Base-by-base conservation (phyloP, 2,113 vertebrate genomes). In the Coregonus clupeaformis region DNA sequence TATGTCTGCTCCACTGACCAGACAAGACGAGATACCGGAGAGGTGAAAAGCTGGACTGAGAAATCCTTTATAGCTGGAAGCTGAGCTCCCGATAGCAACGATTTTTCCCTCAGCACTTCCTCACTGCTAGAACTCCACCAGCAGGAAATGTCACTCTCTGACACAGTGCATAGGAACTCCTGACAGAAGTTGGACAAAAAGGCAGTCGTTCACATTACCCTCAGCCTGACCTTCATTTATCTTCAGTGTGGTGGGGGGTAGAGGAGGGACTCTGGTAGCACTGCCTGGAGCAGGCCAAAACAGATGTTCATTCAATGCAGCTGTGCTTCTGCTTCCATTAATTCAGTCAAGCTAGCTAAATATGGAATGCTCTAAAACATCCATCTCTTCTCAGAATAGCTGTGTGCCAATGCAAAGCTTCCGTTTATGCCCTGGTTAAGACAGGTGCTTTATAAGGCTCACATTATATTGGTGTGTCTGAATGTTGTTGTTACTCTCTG, bases 61-160 rank as follows among this genome's bases (percentile, higher is more conserved):
- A 80, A 87, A 85, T 85, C 81, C 80, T 84, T 85, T 78, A 77
- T 81, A 87, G 72, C 83, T 74, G 5, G 77, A 82, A 78, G 77
- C 87, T 81, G 75, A 75, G 76, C 60, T 52, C 52, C 75, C 74
- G 84, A 85, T 89, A 76, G 69, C 77, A 78, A 77, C 18, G 75
- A 77, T 80, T 81, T 80, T 69, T 59, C 32, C 64, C 20, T 18
- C 52, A 71, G 72, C 71, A 60, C 68, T 70, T 74, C 71, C 71
- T 71, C 73, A 67, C 60, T 20, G 24, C 9, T 52, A 47, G 0
- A 30, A 64, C 63, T 80, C 66, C 52, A 79, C 79, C 42, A 49
- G 52, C 69, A 77, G 73, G 66, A 81, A 84, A 81, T 80, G 74
- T 82, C 68, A 79, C 64, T 62, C 25, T 18, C 67, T 75, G 52